These are phyloP conservation scores for Brachyopa scutellaris DNA, from an alignment of 2,888 invertebrate genomes.

Conservation along the genomic window DNA sequence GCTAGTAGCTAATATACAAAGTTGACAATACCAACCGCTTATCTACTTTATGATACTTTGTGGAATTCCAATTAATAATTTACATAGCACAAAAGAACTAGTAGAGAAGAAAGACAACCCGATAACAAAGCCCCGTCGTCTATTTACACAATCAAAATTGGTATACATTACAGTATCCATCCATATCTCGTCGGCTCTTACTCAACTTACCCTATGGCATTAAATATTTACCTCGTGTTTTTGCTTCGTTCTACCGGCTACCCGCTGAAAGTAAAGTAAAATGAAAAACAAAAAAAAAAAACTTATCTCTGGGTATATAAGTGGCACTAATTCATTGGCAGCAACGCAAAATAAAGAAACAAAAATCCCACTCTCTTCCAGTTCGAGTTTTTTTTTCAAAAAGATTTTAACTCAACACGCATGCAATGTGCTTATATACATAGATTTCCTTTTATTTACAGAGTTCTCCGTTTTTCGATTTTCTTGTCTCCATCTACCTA, in stretches of 20 bases:
- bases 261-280: not conserved
- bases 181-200: not conserved
- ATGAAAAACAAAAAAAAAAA: conserved; percentile 14
- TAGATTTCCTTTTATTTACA: not conserved
- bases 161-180: not conserved
- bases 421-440: not conserved
- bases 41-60: conserved; percentile 48
- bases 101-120: not conserved
- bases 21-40: too few relatives aligned
- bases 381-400: conserved; percentile 26
- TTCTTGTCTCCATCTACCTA: not conserved
- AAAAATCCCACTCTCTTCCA: conserved; percentile 30
- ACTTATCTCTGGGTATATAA: conserved; percentile 35
- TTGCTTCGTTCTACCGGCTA: too few relatives aligned
- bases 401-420: not conserved
- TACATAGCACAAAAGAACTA: conserved; percentile 25
- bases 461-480: not conserved
- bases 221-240: conserved; percentile 40
- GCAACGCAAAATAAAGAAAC: conserved; percentile 24
- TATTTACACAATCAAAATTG: conserved; percentile 10
- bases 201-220: conserved; percentile 26
- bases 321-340: conserved; percentile 70
- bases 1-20: too few relatives aligned
- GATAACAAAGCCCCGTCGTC: not conserved
- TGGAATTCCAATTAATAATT: conserved; percentile 44